Base-by-base conservation (phyloP, 2,797 vertebrate species). In the Danio tinwini region DNA sequence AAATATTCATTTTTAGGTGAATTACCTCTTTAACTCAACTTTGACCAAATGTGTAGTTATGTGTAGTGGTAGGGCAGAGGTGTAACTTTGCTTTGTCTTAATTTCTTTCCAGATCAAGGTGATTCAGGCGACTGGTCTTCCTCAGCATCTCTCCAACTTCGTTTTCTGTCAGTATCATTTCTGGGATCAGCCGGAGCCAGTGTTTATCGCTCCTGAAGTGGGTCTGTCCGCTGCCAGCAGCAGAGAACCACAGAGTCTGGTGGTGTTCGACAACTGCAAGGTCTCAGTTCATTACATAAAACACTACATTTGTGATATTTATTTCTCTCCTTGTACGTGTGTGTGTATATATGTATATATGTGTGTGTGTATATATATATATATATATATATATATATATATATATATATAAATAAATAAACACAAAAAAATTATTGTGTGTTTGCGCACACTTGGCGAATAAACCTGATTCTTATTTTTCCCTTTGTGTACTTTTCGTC, bases 161-260 rank as follows among this genome's bases (percentile, higher is more conserved):
- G 98, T 99, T 37, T 98, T 98, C 93, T 99, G 98, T 89, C 97
- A 98, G 87, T 99, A 99, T 37, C 93, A 91, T 0, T 98, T 98
- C 90, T 99, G 97, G 96, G 97, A 96, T 82, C 96, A 98, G 49
- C 63, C 92, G 44, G 96, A 98, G 70, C 96, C 96, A 0, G 92
- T 96, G 79, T 93, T 79, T 0, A 96, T 98, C 42, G 96, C 94
- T 1, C 97, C 97, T 0, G 96, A 99, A 80, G 92, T 98, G 7
- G 96, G 98, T 82, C 90, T 95, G 6, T 94, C 83, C 0, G 88
- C 94, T 2, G 92, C 95, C 5, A 71, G 87, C 88, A 92, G 89
- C 89, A 97, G 96, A 87, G 96, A 97, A 80, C 96, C 96, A 0
- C 96, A 97, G 73, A 97, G 96, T 88, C 96, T 97, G 95, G 98